Percentiles rank a stretch among this genome's conserved stretches.
Conservation (phyloP, 2,113 vertebrate species). For the Strix uralensis region DNA sequence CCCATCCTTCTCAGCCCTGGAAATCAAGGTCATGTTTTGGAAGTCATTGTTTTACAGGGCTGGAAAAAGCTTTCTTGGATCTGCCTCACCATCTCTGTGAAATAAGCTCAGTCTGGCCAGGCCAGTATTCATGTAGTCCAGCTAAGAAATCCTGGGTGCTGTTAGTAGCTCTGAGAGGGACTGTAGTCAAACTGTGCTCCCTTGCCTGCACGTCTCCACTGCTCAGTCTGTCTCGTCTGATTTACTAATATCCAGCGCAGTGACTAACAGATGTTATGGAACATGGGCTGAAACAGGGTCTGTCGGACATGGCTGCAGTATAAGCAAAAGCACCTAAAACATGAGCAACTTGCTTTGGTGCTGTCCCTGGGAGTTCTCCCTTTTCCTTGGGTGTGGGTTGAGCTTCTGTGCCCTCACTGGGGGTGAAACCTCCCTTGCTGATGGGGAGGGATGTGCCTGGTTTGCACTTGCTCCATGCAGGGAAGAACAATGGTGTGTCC, state of each 20-base stretch:
- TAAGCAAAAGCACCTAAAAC: not conserved
- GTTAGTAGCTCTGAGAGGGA: not conserved
- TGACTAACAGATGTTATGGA: not conserved
- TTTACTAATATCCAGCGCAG: not conserved
- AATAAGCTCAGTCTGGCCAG: not conserved
- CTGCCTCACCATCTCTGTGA: not conserved
- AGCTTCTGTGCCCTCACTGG: not conserved
- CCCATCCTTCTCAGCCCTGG: not conserved
- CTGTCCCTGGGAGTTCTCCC: not conserved
- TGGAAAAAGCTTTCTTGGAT: not conserved
- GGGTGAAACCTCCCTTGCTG: not conserved
- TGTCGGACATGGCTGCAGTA: not conserved
- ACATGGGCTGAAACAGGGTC: not conserved
- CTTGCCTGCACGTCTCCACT: not conserved
- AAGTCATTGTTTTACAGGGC: not conserved
- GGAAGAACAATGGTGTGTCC: not conserved
- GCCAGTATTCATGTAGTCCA: not conserved
- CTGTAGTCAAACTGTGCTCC: fast-evolving
- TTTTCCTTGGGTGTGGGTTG: not conserved
- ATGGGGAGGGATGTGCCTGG: not conserved
- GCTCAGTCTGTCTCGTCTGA: not conserved
- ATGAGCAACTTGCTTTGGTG: fast-evolving
- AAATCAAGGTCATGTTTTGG: not conserved
- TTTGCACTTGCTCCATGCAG: not conserved
- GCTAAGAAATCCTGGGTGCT: not conserved